Conservation (phyloP, 2,888 invertebrate genomes). For the Agonopterix subpropinquella region DNA sequence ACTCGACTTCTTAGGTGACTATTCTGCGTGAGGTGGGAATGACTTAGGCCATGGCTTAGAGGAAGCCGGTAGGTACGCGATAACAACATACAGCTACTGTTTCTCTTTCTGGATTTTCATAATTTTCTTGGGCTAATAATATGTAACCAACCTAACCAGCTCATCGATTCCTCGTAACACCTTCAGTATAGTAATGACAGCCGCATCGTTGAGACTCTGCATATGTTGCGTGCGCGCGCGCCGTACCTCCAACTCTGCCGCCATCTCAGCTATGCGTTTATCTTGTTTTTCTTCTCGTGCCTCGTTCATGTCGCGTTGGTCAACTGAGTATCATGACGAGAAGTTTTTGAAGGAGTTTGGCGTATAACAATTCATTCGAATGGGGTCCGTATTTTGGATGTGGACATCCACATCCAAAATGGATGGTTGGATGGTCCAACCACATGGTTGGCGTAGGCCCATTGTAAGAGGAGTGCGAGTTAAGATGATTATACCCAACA, state of each 20-base stretch:
- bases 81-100: no score
- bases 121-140: not conserved
- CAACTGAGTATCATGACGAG: slow-evolving; percentile 33
- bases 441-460: no score
- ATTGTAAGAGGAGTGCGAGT: no score
- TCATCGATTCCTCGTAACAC: slow-evolving; percentile 59
- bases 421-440: no score
- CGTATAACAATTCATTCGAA: no score
- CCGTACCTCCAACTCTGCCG: slow-evolving; percentile 22
- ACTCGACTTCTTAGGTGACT: no score
- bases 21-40: no score
- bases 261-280: slow-evolving; percentile 31
- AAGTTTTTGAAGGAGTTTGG: no score
- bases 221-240: slow-evolving; percentile 24
- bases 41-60: not conserved
- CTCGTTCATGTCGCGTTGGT: slow-evolving; percentile 57
- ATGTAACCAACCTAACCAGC: slow-evolving; percentile 32
- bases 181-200: slow-evolving; percentile 36
- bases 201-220: slow-evolving; percentile 29
- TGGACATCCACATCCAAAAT: no score
- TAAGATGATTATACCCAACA: no score
- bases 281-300: slow-evolving; percentile 45
- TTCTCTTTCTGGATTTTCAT: no score
- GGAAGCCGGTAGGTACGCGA: not conserved
- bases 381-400: no score